Evolutionary conservation across 1,140 invertebrate species (phyloP).

Genomic region (Atta colombica): DNA sequence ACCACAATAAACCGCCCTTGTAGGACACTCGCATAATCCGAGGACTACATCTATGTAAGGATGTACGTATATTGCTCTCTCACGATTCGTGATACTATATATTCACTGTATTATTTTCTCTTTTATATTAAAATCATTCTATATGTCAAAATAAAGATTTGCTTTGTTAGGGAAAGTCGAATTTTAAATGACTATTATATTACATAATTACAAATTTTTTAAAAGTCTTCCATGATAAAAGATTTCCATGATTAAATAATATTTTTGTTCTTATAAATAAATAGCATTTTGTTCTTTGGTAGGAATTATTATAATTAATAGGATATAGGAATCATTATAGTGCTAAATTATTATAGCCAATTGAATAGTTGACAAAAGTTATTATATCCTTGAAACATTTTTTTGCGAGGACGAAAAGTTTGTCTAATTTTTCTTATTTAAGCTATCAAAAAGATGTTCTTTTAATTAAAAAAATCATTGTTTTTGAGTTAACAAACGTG

Average conservation of each 20-base stretch:
- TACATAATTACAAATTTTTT: not conserved
- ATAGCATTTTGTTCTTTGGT: not conserved
- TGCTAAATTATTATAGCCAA: no score
- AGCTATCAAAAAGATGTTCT: no score
- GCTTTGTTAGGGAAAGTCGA: not conserved
- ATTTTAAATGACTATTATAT: not conserved
- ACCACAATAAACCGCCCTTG: constrained; percentile 84
- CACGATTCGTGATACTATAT: constrained; percentile 21
- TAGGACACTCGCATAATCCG: constrained; percentile 74
- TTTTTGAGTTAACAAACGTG: no score
- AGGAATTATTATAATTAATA: no score
- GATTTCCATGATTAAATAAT: not conserved
- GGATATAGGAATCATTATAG: no score
- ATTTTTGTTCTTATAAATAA: no score
- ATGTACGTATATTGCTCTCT: constrained; percentile 43
- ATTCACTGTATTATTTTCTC: not conserved
- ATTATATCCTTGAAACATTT: no score
- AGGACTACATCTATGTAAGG: not conserved
- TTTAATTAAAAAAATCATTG: no score
- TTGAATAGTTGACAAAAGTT: no score
- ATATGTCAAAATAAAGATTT: not conserved
- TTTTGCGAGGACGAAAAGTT: no score
- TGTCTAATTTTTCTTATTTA: no score
- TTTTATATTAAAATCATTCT: not conserved
- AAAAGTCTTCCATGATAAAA: no score